Evolutionary conservation across 2,888 invertebrate species (phyloP).

Genomic region (Empis livida): DNA sequence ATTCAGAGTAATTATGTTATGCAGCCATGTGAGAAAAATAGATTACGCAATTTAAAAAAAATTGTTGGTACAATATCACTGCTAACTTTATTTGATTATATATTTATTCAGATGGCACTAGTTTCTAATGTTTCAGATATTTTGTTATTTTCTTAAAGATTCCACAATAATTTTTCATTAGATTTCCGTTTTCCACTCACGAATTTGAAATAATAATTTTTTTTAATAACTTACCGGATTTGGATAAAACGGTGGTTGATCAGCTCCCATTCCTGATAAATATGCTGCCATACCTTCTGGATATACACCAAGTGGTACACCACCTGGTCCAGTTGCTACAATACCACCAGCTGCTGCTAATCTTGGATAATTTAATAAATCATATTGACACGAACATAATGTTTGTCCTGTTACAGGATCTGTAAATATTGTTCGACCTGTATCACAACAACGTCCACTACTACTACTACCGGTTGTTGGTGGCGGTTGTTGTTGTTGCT

Average conservation of each 20-base stretch:
- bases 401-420: conserved; percentile 81
- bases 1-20: too few relatives aligned
- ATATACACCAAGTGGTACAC: conserved; percentile 70
- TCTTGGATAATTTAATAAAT: conserved; percentile 66
- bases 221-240: conserved; percentile 55
- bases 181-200: too few relatives aligned
- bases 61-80: too few relatives aligned
- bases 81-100: too few relatives aligned
- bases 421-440: conserved; percentile 80
- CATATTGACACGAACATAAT: conserved; percentile 83
- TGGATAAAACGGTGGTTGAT: conserved; percentile 75
- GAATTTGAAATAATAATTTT: too few relatives aligned
- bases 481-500: conserved; percentile 37
- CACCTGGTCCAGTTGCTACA: conserved; percentile 42
- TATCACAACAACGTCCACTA: conserved; percentile 66
- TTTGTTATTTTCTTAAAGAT: too few relatives aligned
- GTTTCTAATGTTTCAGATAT: too few relatives aligned
- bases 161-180: too few relatives aligned
- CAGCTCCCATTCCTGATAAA: conserved; percentile 71
- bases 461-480: conserved; percentile 17
- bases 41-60: too few relatives aligned
- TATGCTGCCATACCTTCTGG: conserved; percentile 74
- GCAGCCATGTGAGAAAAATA: too few relatives aligned
- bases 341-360: conserved; percentile 42
- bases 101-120: too few relatives aligned